Base-by-base conservation (phyloP, 2,113 vertebrate species). In the Macquaria ambigua region DNA sequence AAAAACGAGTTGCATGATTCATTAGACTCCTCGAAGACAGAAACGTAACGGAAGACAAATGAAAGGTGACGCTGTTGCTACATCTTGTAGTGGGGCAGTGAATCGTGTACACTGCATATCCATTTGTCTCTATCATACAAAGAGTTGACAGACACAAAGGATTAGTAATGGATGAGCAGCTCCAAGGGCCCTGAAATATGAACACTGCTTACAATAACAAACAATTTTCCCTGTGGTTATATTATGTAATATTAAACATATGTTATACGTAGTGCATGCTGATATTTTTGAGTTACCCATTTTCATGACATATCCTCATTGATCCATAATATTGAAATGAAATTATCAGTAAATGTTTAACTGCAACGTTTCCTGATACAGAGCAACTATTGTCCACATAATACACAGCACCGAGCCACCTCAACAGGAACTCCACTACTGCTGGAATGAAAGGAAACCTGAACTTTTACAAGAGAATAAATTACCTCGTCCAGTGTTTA, bases 1-100 rank as follows among this genome's bases (percentile, higher is more conserved):
- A 86, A 63, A 76, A 63, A 71, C 3, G 15, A 79, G 52, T 59
- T 89, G 79, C 70, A 81, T 77, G 69, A 77, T 82, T 88, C 69
- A 90, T 85, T 59, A 84, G 66, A 11, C 16, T 48, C 46, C 61
- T 37, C 41, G 70, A 59, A 48, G 76, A 68, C 85, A 69, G 75
- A 70, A 74, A 77, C 31, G 48, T 28, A 75, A 73, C 21, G 21
- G 43, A 48, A 59, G 59, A 81, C 46, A 21, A 67, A 52, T 37
- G 75, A 74, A 83, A 94, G 67, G 64, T 18, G 63, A 86, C 28
- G 25, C 76, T 46, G 9, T 25, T n/a, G 53, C 61, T 78, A 28
- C 31, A 14, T 67, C 39, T 87, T 55, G 77, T 37, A 69, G 59
- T 46, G 72, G 31, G 48, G 43, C 55, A 48, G 68, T 74, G n/a